Percentiles rank a stretch among this genome's conserved stretches.
These are phyloP conservation scores for Microcebus murinus DNA, from an alignment of 2,113 vertebrate species.

Conservation along the genomic window DNA sequence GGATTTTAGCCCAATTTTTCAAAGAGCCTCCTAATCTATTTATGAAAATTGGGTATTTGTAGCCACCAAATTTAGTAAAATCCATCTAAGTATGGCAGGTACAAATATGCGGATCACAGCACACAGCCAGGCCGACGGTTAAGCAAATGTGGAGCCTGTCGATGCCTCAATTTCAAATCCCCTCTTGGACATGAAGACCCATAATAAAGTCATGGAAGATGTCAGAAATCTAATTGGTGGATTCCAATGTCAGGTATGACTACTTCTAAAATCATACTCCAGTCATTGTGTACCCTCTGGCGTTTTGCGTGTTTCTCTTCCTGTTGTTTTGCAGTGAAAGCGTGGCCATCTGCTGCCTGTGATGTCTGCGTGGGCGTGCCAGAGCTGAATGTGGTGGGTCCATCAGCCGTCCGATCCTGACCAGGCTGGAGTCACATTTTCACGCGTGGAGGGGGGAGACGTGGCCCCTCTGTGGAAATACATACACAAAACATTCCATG, in stretches of 20 bases:
- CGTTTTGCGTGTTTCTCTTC: not conserved
- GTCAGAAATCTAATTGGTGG: accelerated
- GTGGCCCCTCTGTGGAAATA: not conserved
- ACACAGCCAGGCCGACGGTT: accelerated
- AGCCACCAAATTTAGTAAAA: not conserved
- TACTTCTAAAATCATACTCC: not conserved
- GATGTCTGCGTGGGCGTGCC: accelerated
- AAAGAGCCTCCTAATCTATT: not conserved
- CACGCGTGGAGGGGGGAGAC: not conserved
- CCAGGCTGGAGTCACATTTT: not conserved
- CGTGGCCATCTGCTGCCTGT: accelerated
- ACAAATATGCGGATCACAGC: not conserved
- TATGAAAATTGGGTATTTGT: not conserved
- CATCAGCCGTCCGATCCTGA: not conserved
- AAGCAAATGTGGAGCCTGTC: not conserved
- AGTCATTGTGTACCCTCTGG: not conserved
- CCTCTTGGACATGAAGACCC: not conserved
- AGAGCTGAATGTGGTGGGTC: too few relatives aligned
- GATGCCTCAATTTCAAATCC: not conserved
- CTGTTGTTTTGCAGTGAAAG: not conserved
- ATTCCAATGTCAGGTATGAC: not conserved
- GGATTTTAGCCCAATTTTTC: not conserved
- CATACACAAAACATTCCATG: not conserved
- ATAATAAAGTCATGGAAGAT: not conserved
- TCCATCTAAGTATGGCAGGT: accelerated